Base-by-base conservation (phyloP, 2,888 invertebrate species). In the Trachelus troglodyta region DNA sequence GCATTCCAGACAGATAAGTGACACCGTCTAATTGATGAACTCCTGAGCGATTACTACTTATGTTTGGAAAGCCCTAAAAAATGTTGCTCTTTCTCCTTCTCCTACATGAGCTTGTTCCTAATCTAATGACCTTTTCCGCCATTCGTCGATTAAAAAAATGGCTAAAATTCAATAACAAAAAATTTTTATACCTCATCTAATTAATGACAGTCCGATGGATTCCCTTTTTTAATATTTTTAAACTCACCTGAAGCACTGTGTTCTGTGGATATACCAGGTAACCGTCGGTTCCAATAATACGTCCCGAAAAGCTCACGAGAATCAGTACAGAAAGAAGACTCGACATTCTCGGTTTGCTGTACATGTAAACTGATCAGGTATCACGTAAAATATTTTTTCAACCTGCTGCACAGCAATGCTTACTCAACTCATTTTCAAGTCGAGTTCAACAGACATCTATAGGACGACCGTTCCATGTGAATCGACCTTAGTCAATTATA, bases 241-340 rank as follows among this genome's bases (percentile, higher is more conserved):
- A 11, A 34, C 83, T 87, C 80, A 91, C 91, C 89, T 91, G 91
- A 77, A 90, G 82, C 34, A 90, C 79, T 1, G 90, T 85, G 73
- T 81, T 85, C 80, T 85, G 69, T 4, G 90, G 87, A 71, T 85
- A 91, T 56, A 91, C 81, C 34, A 91, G 86, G 56, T 56, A 9
- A 56, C 56, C 56, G 9, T 56, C 6, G 9, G 23, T 23, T 23
- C 56, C 56, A 23, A 56, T 23, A 56, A 23, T 9, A 23, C 0
- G 9, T 56, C 56, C 56, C 56, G 23, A 56, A 56, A 56, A 23
- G 23, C 6, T 23, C 56, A 23, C 9, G 23, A 56, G 23, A 56
- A 9, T 23, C 56, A 56, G 23, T 56, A 56, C 1, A 23, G 56
- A 56, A 23, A 56, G 56, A 56, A 23, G 56, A 56, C 56, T 56